Evolutionary conservation across 2,888 invertebrate species (phyloP).

Genomic region (Lingula anatina): DNA sequence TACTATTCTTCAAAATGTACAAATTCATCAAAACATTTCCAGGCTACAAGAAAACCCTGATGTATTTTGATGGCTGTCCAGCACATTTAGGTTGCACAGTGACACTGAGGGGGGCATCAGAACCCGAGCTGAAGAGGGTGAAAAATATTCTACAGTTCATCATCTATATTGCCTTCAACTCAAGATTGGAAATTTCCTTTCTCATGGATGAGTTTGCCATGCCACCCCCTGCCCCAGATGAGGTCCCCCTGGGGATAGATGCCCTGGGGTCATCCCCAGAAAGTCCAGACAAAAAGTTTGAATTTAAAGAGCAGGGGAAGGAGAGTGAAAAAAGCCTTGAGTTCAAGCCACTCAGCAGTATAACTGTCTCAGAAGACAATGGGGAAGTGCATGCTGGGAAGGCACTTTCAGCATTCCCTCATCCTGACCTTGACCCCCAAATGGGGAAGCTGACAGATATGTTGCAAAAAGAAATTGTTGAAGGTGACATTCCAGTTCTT

Average conservation of each 20-base stretch:
- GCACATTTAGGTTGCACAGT: constrained; percentile 82
- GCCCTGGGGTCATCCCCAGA: neutral
- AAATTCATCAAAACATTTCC: constrained; percentile 7
- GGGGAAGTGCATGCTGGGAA: neutral
- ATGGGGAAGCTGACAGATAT: neutral
- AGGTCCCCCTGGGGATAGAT: constrained; percentile 8
- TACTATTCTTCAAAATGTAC: no score
- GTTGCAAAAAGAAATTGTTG: neutral
- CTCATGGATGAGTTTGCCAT: constrained; percentile 80
- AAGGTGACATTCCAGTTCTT: no score
- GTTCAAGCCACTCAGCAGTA: neutral
- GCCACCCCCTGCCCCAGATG: constrained; percentile 57
- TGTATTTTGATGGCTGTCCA: constrained; percentile 89
- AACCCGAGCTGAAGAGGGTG: constrained; percentile 66
- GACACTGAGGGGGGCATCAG: constrained; percentile 70
- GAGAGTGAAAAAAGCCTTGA: neutral
- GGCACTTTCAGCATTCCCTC: neutral
- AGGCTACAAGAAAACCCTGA: constrained; percentile 69
- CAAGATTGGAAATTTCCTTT: constrained; percentile 86
- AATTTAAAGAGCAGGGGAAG: neutral
- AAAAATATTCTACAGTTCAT: constrained; percentile 75
- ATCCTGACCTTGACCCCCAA: neutral
- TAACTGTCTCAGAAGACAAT: neutral
- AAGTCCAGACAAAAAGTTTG: neutral
- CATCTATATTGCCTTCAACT: constrained; percentile 82